A percentile compares a stretch with the other conserved stretches of the same genome.
Evolutionary conservation across 2,113 vertebrate species (phyloP).

Genomic region (Lepus europaeus): DNA sequence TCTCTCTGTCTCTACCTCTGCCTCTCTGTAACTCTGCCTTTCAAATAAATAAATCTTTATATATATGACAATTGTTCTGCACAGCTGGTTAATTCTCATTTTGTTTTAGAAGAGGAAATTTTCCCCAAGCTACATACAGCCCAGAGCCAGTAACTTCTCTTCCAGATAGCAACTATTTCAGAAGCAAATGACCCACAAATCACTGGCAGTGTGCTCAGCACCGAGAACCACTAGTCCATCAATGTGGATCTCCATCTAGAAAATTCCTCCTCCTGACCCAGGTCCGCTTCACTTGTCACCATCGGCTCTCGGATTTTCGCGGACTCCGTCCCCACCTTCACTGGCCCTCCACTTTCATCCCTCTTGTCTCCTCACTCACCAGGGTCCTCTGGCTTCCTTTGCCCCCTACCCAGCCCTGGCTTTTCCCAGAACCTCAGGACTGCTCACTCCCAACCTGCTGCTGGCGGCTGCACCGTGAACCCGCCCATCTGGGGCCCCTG

Average conservation of each 20-base stretch:
- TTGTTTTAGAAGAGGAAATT: slow-evolving; percentile 3
- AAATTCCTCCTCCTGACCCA: background rate
- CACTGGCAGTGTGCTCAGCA: background rate
- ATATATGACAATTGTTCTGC: background rate
- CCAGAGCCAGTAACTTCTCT: background rate
- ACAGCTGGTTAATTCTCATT: background rate
- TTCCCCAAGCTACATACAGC: too few species aligned
- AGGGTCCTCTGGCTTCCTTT: background rate
- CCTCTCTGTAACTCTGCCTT: too few species aligned
- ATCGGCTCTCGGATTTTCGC: background rate
- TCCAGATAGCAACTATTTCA: background rate
- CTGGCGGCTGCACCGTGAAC: background rate
- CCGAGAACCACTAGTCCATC: background rate
- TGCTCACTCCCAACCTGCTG: background rate
- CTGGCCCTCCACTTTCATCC: background rate
- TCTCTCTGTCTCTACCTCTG: too few species aligned
- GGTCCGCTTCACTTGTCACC: background rate
- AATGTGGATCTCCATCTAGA: background rate
- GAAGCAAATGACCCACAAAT: background rate
- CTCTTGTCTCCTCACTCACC: background rate
- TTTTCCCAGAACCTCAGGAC: background rate
- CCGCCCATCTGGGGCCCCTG: background rate
- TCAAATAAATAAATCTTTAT: too few species aligned
- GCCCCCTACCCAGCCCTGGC: background rate
- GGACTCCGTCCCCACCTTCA: background rate